Conservation (phyloP, 1,140 invertebrate genomes). For the Danaus melanippus region DNA sequence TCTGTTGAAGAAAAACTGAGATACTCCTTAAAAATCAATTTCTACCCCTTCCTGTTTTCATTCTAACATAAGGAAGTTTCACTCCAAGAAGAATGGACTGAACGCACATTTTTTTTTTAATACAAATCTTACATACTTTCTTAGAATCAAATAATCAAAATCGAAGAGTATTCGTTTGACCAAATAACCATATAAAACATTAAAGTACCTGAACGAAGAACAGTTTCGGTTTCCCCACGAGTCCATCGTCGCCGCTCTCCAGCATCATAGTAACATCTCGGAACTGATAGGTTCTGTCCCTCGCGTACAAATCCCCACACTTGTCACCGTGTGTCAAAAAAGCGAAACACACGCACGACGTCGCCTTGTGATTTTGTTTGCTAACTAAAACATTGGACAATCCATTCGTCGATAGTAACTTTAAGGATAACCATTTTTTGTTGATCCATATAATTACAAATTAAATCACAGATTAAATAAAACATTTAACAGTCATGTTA, state of each 20-base stretch:
- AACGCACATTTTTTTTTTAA: background rate
- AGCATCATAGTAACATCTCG: conserved; percentile 31
- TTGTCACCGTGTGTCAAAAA: conserved; percentile 43
- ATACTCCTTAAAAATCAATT: too few species aligned
- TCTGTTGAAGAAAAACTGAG: too few species aligned
- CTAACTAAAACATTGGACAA: conserved; percentile 28
- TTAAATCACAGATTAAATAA: too few species aligned
- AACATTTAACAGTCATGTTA: too few species aligned
- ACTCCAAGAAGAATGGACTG: background rate
- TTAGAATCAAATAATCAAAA: too few species aligned
- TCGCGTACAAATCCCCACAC: conserved; percentile 35
- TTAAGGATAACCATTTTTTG: too few species aligned
- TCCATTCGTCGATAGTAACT: too few species aligned
- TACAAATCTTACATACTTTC: background rate
- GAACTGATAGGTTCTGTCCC: conserved; percentile 40
- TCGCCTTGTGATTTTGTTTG: conserved; percentile 29
- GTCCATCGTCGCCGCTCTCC: conserved; percentile 25
- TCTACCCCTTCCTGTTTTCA: too few species aligned
- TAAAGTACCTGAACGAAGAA: conserved; percentile 42
- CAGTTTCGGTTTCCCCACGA: conserved; percentile 47
- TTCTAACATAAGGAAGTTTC: too few species aligned
- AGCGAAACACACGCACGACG: conserved; percentile 36
- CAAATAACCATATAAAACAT: conserved; percentile 3
- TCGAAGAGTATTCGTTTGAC: too few species aligned
- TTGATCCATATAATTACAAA: too few species aligned